Evolutionary conservation across 30 jellyfish, hydroid and myxozoan species (phyloP).

Genomic region (Cassiopea xamachana): DNA sequence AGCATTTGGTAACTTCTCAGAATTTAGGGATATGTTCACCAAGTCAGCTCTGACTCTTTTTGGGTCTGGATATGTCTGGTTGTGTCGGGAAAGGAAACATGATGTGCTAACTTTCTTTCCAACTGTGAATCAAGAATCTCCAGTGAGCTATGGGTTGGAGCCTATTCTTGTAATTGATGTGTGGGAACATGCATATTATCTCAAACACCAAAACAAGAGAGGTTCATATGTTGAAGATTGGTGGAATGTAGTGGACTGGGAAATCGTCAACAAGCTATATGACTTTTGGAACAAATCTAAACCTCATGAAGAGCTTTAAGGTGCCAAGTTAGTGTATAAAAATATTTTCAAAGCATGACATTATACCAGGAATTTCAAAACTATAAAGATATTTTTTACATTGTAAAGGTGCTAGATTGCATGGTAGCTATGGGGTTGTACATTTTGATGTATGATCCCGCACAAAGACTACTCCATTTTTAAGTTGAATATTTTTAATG

Average conservation of each 20-base stretch:
- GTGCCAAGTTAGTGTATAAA: not conserved
- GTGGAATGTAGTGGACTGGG: conserved; percentile 88
- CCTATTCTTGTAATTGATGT: conserved; percentile 81
- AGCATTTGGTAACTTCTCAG: conserved; percentile 77
- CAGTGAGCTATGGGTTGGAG: conserved; percentile 71
- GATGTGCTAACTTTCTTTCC: conserved; percentile 62
- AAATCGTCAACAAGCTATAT: conserved; percentile 53
- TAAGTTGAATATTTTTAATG: too few species aligned
- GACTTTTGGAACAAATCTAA: conserved; percentile 68
- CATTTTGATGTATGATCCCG: too few species aligned
- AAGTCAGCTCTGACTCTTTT: conserved; percentile 71
- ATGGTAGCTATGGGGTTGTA: too few species aligned
- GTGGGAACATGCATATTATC: conserved; percentile 90
- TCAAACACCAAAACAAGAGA: conserved; percentile 74
- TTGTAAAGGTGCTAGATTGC: too few species aligned
- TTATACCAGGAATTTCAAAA: not conserved
- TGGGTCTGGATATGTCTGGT: conserved; percentile 97
- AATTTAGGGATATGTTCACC: conserved; percentile 73
- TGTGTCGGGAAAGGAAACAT: conserved; percentile 69
- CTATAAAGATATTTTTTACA: not conserved
- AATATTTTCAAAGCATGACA: too few species aligned
- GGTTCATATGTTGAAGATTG: conserved; percentile 55
- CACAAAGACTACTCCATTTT: too few species aligned
- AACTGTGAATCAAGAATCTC: conserved; percentile 71
- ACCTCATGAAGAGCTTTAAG: conserved; percentile 58